Conservation (phyloP, 2,888 invertebrate species). For the Pammene fasciana region DNA sequence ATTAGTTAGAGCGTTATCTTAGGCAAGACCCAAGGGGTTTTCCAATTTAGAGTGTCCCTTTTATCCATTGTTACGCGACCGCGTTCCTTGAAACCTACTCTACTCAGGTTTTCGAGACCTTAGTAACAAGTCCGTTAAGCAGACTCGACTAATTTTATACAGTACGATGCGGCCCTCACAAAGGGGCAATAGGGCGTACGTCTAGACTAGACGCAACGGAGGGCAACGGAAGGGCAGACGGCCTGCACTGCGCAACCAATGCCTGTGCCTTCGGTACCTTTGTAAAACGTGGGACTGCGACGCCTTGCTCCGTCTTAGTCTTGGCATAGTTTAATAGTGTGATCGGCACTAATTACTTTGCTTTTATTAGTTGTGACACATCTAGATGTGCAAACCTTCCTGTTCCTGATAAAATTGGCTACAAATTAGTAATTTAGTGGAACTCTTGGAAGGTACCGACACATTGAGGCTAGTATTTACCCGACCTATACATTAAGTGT, state of each 20-base stretch:
- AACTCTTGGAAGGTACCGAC: too few relatives aligned
- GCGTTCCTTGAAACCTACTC: slow-evolving; percentile 18
- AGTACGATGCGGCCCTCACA: slow-evolving; percentile 32
- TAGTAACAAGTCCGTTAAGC: slow-evolving; percentile 23
- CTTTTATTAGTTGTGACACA: too few relatives aligned
- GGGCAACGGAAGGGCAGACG: slow-evolving; percentile 68
- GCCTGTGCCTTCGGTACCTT: neutral
- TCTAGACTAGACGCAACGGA: slow-evolving; percentile 60
- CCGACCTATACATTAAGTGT: too few relatives aligned
- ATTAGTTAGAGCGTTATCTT: slow-evolving; percentile 13
- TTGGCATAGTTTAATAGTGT: too few relatives aligned
- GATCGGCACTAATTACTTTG: too few relatives aligned
- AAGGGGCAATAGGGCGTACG: slow-evolving; percentile 46
- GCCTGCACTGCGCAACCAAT: slow-evolving; percentile 49
- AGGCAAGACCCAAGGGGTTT: neutral
- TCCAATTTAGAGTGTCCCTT: slow-evolving; percentile 18
- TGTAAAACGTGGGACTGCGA: too few relatives aligned
- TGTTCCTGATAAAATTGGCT: too few relatives aligned
- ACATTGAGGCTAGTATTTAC: too few relatives aligned
- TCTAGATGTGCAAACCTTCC: too few relatives aligned
- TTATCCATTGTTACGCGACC: slow-evolving; percentile 24
- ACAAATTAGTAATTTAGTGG: too few relatives aligned
- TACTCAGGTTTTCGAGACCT: slow-evolving; percentile 22
- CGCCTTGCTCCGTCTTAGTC: too few relatives aligned
- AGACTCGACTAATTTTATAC: slow-evolving; percentile 36